Percentiles rank a stretch among this genome's conserved stretches.
phyloP scores from a whole-genome alignment of 2,888 invertebrate species.

The Agonopterix subpropinquella region DNA sequence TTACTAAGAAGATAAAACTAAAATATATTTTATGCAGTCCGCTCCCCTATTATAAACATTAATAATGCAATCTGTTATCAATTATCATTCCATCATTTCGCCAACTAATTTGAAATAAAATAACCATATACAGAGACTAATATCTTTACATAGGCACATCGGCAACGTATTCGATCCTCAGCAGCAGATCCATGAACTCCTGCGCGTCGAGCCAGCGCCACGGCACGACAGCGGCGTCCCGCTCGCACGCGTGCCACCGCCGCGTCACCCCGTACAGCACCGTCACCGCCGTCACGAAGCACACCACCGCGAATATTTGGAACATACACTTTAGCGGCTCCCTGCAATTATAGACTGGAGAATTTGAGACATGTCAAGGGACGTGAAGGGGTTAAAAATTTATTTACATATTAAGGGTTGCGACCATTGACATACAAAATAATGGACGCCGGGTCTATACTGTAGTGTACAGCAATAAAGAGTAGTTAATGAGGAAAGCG shows the following conservation, averaged over 20 bases:
- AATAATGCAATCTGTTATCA: too few relatives aligned
- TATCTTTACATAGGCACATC: conserved; percentile 58
- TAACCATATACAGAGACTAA: too few relatives aligned
- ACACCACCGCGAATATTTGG: conserved; percentile 58
- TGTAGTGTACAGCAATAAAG: too few relatives aligned
- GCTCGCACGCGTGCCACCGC: conserved; percentile 16
- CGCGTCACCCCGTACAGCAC: conserved; percentile 41
- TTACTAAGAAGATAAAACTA: too few relatives aligned
- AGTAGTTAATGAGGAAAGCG: too few relatives aligned
- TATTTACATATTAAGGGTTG: too few relatives aligned
- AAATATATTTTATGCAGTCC: too few relatives aligned
- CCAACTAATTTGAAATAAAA: too few relatives aligned
- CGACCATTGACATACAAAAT: too few relatives aligned
- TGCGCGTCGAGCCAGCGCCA: conserved; percentile 59
- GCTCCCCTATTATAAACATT: too few relatives aligned
- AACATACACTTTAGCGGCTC: conserved; percentile 55
- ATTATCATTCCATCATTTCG: too few relatives aligned
- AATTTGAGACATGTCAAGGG: conserved; percentile 22
- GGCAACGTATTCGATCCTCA: conserved; percentile 58
- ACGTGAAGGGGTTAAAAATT: conserved; percentile 7
- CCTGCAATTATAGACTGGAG: conserved; percentile 56
- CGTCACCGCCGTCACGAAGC: conserved; percentile 49
- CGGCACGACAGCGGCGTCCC: conserved; percentile 30
- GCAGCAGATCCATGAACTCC: conserved; percentile 53
- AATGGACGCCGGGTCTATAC: too few relatives aligned